Conservation (phyloP, 2,888 invertebrate species). For the Coelopa pilipes region DNA sequence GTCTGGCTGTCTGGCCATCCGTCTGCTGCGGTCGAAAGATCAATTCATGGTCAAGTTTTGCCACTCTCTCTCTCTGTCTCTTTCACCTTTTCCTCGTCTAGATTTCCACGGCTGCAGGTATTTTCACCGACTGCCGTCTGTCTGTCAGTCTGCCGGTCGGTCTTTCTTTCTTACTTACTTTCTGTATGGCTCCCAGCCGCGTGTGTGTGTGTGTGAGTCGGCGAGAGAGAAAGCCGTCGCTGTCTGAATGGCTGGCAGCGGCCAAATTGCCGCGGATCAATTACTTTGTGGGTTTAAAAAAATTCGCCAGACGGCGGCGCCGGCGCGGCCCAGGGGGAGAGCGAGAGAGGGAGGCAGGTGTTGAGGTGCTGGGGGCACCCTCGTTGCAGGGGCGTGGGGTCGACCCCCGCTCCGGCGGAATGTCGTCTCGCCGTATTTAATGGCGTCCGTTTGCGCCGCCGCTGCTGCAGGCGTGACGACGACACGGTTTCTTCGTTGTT, state of each 20-base stretch:
- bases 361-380: neutral
- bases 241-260: neutral
- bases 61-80: too few species aligned
- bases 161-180: neutral
- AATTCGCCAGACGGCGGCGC: slow-evolving; percentile 21
- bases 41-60: slow-evolving; percentile 35
- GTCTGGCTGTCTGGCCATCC: neutral
- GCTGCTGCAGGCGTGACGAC: too few species aligned
- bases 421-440: slow-evolving; percentile 60
- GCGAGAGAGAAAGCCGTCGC: neutral
- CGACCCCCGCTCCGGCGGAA: slow-evolving; percentile 45
- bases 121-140: slow-evolving; percentile 17
- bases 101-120: slow-evolving; percentile 13
- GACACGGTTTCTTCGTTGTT: too few species aligned
- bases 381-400: slow-evolving; percentile 36
- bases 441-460: slow-evolving; percentile 55
- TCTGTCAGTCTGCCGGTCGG: neutral
- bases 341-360: neutral
- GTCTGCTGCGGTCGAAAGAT: slow-evolving; percentile 20
- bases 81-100: too few species aligned
- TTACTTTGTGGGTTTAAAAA: slow-evolving; percentile 53
- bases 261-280: slow-evolving; percentile 58
- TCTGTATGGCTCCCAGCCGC: neutral
- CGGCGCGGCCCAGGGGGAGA: neutral
- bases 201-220: neutral